Base-by-base conservation (phyloP, 2,888 invertebrate genomes). In the Orchestes rusci region DNA sequence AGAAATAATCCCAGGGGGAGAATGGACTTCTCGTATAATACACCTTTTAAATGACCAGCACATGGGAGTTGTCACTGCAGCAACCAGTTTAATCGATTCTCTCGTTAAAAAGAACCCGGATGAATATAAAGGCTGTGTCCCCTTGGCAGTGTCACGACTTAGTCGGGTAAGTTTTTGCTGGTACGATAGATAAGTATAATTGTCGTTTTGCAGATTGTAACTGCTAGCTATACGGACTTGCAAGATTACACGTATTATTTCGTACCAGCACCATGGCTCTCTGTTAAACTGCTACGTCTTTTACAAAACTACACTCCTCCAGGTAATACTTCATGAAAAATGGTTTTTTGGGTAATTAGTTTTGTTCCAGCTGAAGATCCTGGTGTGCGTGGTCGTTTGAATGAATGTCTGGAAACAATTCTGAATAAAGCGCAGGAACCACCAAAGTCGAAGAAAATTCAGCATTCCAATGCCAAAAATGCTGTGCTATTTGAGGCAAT, bases 181-280 rank as follows among this genome's bases (percentile, higher is more conserved):
- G 10, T 7, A 23, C 10, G 10, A 23, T 23, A 23, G 23, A 10
- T 23, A 7, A 7, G 8, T 16, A 13, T 12, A 32, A 32, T 32
- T 39, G 10, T 27, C 27, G 16, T 52, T 43, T 71, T 72, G 40
- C 67, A 87, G 82, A 99, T 99, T 73, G 96, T 99, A 4, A 97
- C 97, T 42, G 91, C 97, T 35, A 96, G 95, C 63, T 97, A 99
- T 65, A 97, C 96, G 56, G 99, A 99, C 73, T 78, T 99, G 54
- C 97, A 99, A 74, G 99, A 99, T 72, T 99, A 99, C 68, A 99
- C 99, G 3, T 99, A 99, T 70, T 99, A 99, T 69, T 99, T 99
- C 76, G 97, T 99, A 51, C 97, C 99, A 56, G 99, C 97, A n/a
- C 99, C 99, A 12, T 99, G 99, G 99, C 78, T 99, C 23, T 97